A percentile compares a stretch with the other conserved stretches of the same genome.
Evolutionary conservation across 2,888 invertebrate genomes (phyloP).

Genomic region (Epistrophe eligans): DNA sequence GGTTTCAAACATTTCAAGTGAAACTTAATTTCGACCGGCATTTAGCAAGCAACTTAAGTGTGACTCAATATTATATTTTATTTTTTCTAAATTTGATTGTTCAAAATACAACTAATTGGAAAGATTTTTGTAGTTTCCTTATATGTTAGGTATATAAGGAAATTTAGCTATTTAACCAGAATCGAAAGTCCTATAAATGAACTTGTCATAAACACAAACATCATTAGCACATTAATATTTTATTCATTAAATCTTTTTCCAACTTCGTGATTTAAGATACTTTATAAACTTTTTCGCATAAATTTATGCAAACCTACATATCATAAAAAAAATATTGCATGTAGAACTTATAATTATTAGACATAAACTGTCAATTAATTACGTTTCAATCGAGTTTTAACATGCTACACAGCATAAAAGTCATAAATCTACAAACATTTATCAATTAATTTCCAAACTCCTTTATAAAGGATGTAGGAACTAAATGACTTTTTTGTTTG

Average conservation of each 20-base stretch:
- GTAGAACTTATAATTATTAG: neutral
- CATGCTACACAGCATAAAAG: neutral
- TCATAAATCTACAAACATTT: neutral
- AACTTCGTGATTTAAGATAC: neutral
- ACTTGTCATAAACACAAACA: neutral
- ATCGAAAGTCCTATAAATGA: neutral
- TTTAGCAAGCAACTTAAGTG: no score
- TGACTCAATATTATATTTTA: no score
- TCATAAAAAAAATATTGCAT: neutral
- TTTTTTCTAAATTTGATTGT: no score
- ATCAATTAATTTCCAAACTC: neutral
- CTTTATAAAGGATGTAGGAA: neutral
- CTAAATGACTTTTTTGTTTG: neutral
- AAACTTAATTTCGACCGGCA: no score
- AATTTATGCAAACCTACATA: neutral
- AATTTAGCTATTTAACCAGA: no score
- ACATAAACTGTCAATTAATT: constrained; percentile 2
- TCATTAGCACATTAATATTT: neutral
- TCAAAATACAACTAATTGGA: no score
- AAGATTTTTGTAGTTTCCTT: no score
- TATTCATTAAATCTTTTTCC: neutral
- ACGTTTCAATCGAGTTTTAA: neutral
- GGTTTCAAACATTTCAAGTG: no score
- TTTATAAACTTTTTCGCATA: neutral
- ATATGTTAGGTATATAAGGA: no score